Percentiles rank a stretch among this genome's conserved stretches.
Evolutionary conservation across 2,888 invertebrate species (phyloP).

Genomic region (Diogma glabrata): DNA sequence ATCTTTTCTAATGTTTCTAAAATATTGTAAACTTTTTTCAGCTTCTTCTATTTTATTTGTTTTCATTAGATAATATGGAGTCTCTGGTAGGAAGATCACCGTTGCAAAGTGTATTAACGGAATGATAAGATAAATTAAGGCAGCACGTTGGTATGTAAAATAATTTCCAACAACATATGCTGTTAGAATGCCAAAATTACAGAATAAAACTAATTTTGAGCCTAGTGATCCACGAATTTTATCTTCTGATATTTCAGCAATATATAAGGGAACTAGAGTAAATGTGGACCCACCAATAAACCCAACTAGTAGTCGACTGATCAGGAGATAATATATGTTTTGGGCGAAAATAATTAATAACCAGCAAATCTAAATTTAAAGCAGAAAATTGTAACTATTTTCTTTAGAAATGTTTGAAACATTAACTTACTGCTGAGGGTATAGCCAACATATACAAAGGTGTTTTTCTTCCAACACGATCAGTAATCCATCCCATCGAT

Average conservation of each 20-base stretch:
- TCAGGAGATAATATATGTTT: constrained; percentile 9
- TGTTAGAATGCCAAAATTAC: constrained; percentile 29
- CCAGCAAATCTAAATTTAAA: constrained; percentile 16
- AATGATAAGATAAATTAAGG: background rate
- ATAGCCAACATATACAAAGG: constrained; percentile 4
- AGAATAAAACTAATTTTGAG: constrained; percentile 28
- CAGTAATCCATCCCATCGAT: constrained; percentile 11
- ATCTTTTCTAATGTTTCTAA: background rate
- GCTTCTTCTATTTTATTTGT: constrained; percentile 10
- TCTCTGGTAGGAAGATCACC: constrained; percentile 13
- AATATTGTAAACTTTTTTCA: constrained; percentile 11
- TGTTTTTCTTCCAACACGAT: constrained; percentile 11
- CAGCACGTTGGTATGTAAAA: background rate
- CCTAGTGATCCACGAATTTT: constrained; percentile 31
- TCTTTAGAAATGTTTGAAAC: too few relatives aligned
- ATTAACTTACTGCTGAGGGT: constrained; percentile 23
- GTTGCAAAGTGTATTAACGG: background rate
- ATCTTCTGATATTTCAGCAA: constrained; percentile 12
- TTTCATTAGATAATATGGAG: constrained; percentile 10
- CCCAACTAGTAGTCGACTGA: constrained; percentile 12
- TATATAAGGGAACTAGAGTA: constrained; percentile 10
- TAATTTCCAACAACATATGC: constrained; percentile 26
- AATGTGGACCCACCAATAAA: constrained; percentile 14
- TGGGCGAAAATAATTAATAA: constrained; percentile 9
- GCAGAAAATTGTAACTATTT: too few relatives aligned